phyloP scores from a whole-genome alignment of 2,888 invertebrate genomes.

The Matsumyia berberina region DNA sequence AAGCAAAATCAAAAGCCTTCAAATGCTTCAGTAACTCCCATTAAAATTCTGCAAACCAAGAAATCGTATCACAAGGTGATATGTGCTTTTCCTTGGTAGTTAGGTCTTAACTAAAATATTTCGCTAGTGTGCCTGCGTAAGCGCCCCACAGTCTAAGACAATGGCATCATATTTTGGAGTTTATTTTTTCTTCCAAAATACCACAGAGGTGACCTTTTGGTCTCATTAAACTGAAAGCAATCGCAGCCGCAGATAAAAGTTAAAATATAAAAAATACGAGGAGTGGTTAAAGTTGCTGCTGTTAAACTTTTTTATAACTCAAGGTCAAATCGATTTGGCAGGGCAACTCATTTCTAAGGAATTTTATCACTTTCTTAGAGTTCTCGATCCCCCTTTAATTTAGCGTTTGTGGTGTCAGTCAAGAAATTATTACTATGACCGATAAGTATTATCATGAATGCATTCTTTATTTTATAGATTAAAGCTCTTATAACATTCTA shows the following conservation, averaged over 20 bases:
- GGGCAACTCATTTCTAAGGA: background rate
- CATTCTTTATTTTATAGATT: background rate
- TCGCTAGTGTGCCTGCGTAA: background rate
- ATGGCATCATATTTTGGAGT: background rate
- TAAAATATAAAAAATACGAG: background rate
- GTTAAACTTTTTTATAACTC: background rate
- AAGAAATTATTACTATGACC: background rate
- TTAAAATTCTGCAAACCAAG: background rate
- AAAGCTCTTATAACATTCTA: background rate
- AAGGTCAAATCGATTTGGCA: slow-evolving; percentile 22
- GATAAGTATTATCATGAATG: background rate
- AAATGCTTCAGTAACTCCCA: background rate
- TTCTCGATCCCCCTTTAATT: no score
- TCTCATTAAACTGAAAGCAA: background rate
- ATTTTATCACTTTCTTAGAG: no score
- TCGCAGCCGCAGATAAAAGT: background rate
- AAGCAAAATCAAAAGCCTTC: background rate
- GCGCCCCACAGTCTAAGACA: background rate
- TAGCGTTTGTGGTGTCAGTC: no score
- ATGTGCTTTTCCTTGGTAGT: background rate
- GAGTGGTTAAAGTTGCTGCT: background rate
- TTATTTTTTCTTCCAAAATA: background rate
- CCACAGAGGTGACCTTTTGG: background rate
- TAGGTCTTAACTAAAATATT: background rate
- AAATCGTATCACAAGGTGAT: background rate